Base-by-base conservation (phyloP, 1,140 invertebrate species). In the Coptotermes formosanus region DNA sequence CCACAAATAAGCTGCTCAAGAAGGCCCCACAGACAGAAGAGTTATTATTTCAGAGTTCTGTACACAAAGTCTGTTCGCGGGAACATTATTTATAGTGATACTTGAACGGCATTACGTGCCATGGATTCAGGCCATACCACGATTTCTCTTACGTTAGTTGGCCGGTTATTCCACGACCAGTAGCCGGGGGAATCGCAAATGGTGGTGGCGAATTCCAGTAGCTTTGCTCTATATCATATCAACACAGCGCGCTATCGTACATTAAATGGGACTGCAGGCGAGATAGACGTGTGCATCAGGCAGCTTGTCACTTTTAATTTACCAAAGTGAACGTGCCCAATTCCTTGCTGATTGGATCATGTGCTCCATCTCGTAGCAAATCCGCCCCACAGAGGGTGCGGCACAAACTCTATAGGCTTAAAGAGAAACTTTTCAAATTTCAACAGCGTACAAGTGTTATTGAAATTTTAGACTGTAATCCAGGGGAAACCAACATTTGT, bases 341-440 rank as follows among this genome's bases (percentile, higher is more conserved):
- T 75, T 75, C 64, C 64, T 75, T 75, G 64, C 30, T 75, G 64
- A 75, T 75, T 75, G 64, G 64, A 75, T 75, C 64, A 75, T 75
- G 64, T 75, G 25, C 64, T 75, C 64, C 16, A 11, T n/a, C 64
- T 30, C 25, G 64, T 4, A 1, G n/a, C 8, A 75, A 75, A 75
- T 75, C 64, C 64, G 14, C 25, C 64, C 25, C 0, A 16, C 4
- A 30, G 64, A 25, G 64, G n/a, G 25, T 30, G 64, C 14, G 25
- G 64, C 64, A 75, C 64, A 75, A 75, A 75, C n/a, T 12, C 52
- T 55, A 21, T 55, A 4, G 14, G 19, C 52, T 55, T 55, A 21
- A 16, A 55, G 52, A 21, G 52, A 21, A 55, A 55, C 14, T 55
- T 48, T 16, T 48, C 9, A 48, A 48, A 48, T 16, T 55, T 55